These are phyloP conservation scores for Ichneumoninae sp. DNA, from an alignment of 2,888 invertebrate species.

Conservation along the genomic window DNA sequence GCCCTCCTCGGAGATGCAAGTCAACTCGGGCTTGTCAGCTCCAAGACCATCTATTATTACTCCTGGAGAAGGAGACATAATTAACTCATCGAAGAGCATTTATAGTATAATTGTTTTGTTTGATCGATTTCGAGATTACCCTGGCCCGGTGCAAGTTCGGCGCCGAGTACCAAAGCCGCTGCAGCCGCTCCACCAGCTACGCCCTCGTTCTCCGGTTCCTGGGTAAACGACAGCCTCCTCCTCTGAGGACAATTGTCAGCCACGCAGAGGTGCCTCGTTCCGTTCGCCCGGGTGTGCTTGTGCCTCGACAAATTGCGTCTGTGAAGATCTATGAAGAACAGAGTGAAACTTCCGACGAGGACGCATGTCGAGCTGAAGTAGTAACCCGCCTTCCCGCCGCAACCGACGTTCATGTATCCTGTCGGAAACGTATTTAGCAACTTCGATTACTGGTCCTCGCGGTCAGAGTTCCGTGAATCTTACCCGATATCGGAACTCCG, in stretches of 20 bases:
- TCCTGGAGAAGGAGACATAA: slow-evolving; percentile 65
- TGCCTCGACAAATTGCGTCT: slow-evolving; percentile 89
- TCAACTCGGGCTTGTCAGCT: slow-evolving; percentile 89
- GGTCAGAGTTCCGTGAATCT: slow-evolving; percentile 47
- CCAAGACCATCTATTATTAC: slow-evolving; percentile 75
- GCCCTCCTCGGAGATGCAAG: slow-evolving; percentile 94
- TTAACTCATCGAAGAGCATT: background rate
- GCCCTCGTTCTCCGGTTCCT: slow-evolving; percentile 86
- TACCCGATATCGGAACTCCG: slow-evolving; percentile 93
- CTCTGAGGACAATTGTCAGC: slow-evolving; percentile 86
- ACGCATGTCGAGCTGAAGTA: slow-evolving; percentile 93
- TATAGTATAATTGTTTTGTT: background rate
- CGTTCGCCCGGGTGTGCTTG: slow-evolving; percentile 88
- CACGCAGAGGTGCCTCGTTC: slow-evolving; percentile 86
- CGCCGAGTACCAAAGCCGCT: slow-evolving; percentile 87
- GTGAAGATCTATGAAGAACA: slow-evolving; percentile 93
- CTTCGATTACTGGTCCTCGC: no score
- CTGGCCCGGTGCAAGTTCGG: slow-evolving; percentile 82
- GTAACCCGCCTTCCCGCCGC: slow-evolving; percentile 92
- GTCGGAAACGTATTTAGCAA: slow-evolving; percentile 61
- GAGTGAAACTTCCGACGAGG: slow-evolving; percentile 90
- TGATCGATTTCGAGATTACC: slow-evolving; percentile 69
- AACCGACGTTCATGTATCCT: slow-evolving; percentile 93
- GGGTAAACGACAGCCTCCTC: slow-evolving; percentile 86
- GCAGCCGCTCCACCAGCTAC: slow-evolving; percentile 86